phyloP scores from a whole-genome alignment of 2,113 vertebrate genomes.

The Pygoscelis adeliae region DNA sequence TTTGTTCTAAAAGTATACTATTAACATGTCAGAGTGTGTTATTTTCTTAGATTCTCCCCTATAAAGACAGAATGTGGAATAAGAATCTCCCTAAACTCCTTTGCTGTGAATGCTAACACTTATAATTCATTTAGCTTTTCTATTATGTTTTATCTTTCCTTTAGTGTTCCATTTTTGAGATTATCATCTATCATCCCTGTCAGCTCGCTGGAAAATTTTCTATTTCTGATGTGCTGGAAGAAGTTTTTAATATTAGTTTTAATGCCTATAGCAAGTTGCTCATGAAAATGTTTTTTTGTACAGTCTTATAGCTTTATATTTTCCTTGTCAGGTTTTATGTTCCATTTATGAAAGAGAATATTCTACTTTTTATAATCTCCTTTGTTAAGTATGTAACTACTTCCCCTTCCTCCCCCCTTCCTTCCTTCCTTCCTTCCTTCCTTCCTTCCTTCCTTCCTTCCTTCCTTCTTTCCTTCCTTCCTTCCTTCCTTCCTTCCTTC shows the following conservation, averaged over 20 bases:
- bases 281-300: neutral
- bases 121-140: neutral
- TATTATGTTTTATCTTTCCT: neutral
- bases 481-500: neutral
- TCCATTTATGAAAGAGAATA: neutral
- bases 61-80: neutral
- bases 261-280: neutral
- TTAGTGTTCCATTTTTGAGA: neutral
- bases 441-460: neutral
- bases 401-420: neutral
- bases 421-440: neutral
- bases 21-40: neutral
- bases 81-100: neutral
- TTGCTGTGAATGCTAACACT: neutral
- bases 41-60: neutral
- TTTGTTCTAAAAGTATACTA: neutral
- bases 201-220: neutral
- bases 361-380: neutral
- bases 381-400: neutral
- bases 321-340: neutral
- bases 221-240: neutral
- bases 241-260: neutral
- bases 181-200: neutral
- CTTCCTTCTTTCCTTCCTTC: neutral
- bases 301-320: neutral